Conservation (phyloP, 2,113 vertebrate species). For the Nansenia antarctica region DNA sequence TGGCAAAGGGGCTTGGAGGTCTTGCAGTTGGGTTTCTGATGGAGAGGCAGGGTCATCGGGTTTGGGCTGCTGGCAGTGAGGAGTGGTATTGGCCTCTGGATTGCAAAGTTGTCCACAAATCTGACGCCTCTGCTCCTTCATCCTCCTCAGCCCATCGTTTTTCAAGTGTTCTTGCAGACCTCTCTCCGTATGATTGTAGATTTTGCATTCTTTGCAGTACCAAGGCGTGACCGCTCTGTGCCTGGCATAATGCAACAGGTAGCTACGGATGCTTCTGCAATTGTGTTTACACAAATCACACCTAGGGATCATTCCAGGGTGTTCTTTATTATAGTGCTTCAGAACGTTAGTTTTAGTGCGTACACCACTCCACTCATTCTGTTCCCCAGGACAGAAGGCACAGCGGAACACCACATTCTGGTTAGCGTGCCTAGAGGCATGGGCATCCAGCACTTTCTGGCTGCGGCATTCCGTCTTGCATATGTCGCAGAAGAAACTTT, state of each 20-base stretch:
- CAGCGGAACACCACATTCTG: slow-evolving; percentile 39
- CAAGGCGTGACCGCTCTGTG: slow-evolving; percentile 52
- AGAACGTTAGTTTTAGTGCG: slow-evolving; percentile 40
- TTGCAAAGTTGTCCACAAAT: not conserved
- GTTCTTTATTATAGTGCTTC: slow-evolving; percentile 46
- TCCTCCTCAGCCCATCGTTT: slow-evolving; percentile 29
- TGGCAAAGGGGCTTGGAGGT: too few relatives aligned
- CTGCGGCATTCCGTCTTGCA: slow-evolving; percentile 30
- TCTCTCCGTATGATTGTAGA: slow-evolving; percentile 54
- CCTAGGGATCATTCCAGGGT: slow-evolving; percentile 40
- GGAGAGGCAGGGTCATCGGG: slow-evolving; percentile 47
- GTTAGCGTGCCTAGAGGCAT: slow-evolving; percentile 41
- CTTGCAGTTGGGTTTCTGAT: too few relatives aligned
- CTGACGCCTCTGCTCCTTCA: not conserved
- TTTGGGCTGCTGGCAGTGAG: too few relatives aligned
- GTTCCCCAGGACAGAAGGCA: slow-evolving; percentile 20
- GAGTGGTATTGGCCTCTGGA: slow-evolving; percentile 18
- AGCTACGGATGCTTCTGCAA: slow-evolving; percentile 36
- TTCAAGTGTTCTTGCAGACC: slow-evolving; percentile 42
- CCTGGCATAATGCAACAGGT: slow-evolving; percentile 50
- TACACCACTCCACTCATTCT: too few relatives aligned
- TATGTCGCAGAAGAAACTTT: slow-evolving; percentile 32
- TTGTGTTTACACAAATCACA: slow-evolving; percentile 44
- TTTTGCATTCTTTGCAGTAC: slow-evolving; percentile 53
- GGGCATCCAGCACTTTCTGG: slow-evolving; percentile 33